Base-by-base conservation (phyloP, 64 coral and sea anemone genomes). In the Acropora yongei region DNA sequence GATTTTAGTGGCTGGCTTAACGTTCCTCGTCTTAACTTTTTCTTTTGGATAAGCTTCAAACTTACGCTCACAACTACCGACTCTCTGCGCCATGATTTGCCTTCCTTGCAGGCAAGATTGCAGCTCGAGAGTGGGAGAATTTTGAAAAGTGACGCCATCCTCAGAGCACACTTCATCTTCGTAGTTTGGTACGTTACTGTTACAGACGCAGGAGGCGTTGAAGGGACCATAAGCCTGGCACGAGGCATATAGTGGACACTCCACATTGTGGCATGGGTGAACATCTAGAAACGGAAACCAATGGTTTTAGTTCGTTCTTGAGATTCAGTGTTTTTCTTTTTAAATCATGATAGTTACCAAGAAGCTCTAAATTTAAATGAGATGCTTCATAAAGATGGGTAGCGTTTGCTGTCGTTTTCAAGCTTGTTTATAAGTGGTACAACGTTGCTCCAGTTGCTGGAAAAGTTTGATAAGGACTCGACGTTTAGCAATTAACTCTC, bases 61-160 rank as follows among this genome's bases (percentile, higher is more conserved):
- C 93, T 95, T 87, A 95, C 93, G 88, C 9, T 87, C 78, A 73
- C 89, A 95, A 14, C 86, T 88, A 47, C 88, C 93, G 30, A 43
- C 47, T 66, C 84, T 76, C 30, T 79, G 83, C 7, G 91, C 46
- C 3, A 16, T 75, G 30, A 95, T 83, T 80, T 63, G 79, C 44
- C 57, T 87, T 47, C 78, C 61, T 11, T 82, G 57, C 39, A 57
- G 41, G 48, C 93, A 95, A 3, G 86, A 72, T 6, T 90, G 45
- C 7, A 87, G 63, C 41, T 91, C 69, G 45, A 91, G 90, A n/a
- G 6, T 60, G 8, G 57, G 78, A 39, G 47, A 30, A 84, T 95
- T 95, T 12, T 83, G 90, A 39, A 91, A 95, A 10, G 89, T 95
- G 30, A 90, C 57, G 1, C 43, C 65, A 41, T 95, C 93, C 11